Evolutionary conservation across 2,113 vertebrate species (phyloP).

Genomic region (Siphamia tubifer): DNA sequence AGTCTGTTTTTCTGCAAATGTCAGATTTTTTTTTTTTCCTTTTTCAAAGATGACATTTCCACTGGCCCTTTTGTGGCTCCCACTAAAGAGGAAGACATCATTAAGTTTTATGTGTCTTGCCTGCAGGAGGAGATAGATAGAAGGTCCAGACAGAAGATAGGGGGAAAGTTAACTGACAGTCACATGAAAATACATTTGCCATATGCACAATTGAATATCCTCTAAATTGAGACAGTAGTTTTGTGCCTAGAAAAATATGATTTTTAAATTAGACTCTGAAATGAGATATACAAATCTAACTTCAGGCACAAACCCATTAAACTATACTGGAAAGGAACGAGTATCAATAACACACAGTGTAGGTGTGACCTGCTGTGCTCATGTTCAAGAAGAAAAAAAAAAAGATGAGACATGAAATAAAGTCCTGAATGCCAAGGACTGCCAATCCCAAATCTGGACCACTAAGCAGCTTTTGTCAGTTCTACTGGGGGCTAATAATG

Average conservation of each 20-base stretch:
- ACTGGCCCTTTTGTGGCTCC: neutral
- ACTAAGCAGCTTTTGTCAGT: neutral
- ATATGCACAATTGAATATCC: constrained; percentile 6
- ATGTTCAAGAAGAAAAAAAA: too few species aligned
- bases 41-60: constrained; percentile 38
- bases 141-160: constrained; percentile 9
- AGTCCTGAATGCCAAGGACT: neutral
- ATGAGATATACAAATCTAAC: neutral
- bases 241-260: neutral
- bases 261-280: neutral
- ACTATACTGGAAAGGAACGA: too few species aligned
- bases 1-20: neutral
- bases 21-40: neutral
- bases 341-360: too few species aligned
- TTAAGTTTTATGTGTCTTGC: constrained; percentile 44
- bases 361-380: neutral
- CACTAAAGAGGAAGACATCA: constrained; percentile 32
- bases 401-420: neutral
- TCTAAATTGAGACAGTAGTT: neutral
- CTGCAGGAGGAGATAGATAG: constrained; percentile 25
- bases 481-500: neutral
- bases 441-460: too few species aligned
- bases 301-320: neutral
- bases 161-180: constrained; percentile 1
- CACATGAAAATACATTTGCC: constrained; percentile 12